phyloP scores from a whole-genome alignment of 1,140 invertebrate genomes.

The Maconellicoccus hirsutus region DNA sequence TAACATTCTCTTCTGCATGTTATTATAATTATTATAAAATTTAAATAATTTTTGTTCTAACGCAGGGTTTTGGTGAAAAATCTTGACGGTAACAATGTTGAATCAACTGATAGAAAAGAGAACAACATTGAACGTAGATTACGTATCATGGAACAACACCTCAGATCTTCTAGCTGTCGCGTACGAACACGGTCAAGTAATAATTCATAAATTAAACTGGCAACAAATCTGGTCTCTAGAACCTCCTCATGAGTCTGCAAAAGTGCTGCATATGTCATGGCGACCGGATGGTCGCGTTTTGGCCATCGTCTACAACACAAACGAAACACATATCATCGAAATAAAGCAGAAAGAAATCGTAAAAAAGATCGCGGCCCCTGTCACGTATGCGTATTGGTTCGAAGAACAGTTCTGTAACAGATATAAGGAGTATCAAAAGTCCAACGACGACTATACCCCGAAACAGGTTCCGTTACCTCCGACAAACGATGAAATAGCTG shows the following conservation, averaged over 20 bases:
- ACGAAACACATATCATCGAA: slow-evolving; percentile 50
- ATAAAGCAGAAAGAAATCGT: slow-evolving; percentile 69
- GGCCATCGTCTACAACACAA: slow-evolving; percentile 56
- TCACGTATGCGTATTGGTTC: slow-evolving; percentile 20
- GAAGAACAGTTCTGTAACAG: slow-evolving; percentile 21
- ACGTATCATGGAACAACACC: slow-evolving; percentile 66
- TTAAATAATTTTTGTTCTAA: neutral
- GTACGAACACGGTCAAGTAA: slow-evolving; percentile 66
- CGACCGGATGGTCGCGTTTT: slow-evolving; percentile 86
- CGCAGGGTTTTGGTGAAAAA: neutral
- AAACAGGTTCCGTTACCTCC: slow-evolving; percentile 19
- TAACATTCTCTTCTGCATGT: no score
- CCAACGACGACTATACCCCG: slow-evolving; percentile 16
- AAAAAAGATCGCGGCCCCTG: slow-evolving; percentile 11
- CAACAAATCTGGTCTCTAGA: slow-evolving; percentile 78
- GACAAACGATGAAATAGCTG: slow-evolving; percentile 4
- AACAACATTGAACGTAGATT: neutral
- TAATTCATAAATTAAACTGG: slow-evolving; percentile 80
- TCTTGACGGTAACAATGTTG: neutral
- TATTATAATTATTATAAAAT: no score
- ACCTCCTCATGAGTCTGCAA: slow-evolving; percentile 55
- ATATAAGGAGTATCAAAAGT: slow-evolving; percentile 8
- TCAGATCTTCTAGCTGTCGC: slow-evolving; percentile 86
- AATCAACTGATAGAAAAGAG: neutral
- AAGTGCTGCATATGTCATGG: slow-evolving; percentile 67